Conservation (phyloP, 2,888 invertebrate species). For the Galerucella calmariensis region DNA sequence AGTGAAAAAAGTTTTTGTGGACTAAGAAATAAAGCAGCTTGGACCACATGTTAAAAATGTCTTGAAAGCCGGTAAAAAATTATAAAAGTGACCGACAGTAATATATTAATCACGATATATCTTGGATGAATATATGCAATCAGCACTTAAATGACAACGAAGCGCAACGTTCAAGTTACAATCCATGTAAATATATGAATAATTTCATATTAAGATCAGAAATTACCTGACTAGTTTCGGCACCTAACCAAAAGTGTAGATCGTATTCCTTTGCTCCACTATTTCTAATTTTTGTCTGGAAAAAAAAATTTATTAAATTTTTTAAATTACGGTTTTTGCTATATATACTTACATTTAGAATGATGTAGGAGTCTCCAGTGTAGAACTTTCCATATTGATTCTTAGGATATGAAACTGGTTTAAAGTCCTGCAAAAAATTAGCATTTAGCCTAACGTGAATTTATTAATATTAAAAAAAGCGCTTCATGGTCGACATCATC, state of each 20-base stretch:
- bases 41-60: no score
- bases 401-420: constrained; percentile 78
- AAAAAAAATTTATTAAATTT: constrained; percentile 42
- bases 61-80: no score
- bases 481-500: no score
- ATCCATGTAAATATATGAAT: neutral
- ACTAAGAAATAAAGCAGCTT: no score
- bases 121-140: no score
- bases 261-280: constrained; percentile 79
- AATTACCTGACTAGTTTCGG: constrained; percentile 75
- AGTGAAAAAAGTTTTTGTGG: no score
- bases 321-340: neutral
- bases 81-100: no score
- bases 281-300: constrained; percentile 75
- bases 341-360: constrained; percentile 75
- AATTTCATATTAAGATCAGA: neutral
- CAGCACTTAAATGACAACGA: no score
- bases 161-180: no score
- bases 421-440: constrained; percentile 76
- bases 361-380: constrained; percentile 87
- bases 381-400: constrained; percentile 85
- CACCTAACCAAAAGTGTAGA: constrained; percentile 90
- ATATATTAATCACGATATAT: no score
- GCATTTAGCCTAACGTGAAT: neutral
- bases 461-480: neutral